Conservation (phyloP, 2,113 vertebrate genomes). For the Mormyrus lacerda region DNA sequence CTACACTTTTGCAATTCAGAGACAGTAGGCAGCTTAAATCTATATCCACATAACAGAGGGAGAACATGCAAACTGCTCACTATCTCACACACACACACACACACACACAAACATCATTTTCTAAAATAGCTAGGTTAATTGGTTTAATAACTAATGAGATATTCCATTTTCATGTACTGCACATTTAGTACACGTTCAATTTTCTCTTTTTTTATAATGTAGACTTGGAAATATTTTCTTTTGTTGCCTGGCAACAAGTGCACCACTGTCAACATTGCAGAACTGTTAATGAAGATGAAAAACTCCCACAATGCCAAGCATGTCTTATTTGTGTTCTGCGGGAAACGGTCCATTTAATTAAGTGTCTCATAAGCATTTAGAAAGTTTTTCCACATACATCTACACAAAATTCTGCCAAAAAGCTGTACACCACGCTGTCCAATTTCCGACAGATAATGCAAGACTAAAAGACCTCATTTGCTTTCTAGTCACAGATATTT, state of each 20-base stretch:
- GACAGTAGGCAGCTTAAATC: no score
- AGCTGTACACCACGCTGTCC: background rate
- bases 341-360: background rate
- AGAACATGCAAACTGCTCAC: no score
- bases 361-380: background rate
- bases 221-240: no score
- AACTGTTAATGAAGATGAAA: slow-evolving; percentile 11
- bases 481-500: background rate
- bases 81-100: no score
- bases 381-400: background rate
- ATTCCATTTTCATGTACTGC: no score
- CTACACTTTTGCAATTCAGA: no score
- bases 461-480: background rate
- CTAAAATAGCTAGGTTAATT: no score
- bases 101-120: no score
- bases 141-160: no score
- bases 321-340: background rate
- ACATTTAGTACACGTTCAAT: no score
- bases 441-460: background rate
- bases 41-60: no score
- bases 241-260: slow-evolving; percentile 14
- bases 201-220: no score
- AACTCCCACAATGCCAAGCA: background rate
- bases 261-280: background rate
- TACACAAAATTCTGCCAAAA: background rate